These are phyloP conservation scores for Delichon dasypus DNA, from an alignment of 2,797 vertebrate species.

Conservation along the genomic window DNA sequence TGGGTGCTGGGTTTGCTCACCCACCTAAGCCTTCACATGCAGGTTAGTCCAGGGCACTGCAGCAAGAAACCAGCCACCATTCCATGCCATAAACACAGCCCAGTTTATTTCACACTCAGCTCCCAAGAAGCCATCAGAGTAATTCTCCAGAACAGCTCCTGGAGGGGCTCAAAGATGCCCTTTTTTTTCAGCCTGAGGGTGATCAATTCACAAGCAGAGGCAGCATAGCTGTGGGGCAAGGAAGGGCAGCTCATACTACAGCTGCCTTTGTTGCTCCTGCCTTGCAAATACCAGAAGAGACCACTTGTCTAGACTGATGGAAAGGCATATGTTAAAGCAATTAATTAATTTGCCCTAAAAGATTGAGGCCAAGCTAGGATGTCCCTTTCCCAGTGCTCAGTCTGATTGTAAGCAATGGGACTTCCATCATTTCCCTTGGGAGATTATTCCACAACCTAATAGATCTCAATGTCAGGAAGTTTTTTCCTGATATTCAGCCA, in stretches of 20 bases:
- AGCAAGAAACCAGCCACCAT: neutral
- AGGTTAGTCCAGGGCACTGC: neutral
- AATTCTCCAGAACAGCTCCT: neutral
- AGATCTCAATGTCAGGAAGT: constrained; percentile 69
- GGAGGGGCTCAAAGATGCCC: neutral
- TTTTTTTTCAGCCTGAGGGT: neutral
- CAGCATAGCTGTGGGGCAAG: neutral
- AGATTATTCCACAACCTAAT: constrained; percentile 58
- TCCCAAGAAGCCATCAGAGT: neutral
- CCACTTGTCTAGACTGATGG: neutral
- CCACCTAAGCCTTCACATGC: neutral
- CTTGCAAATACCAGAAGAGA: neutral
- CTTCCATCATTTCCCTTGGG: constrained; percentile 45
- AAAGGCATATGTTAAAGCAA: neutral
- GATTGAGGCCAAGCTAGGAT: neutral
- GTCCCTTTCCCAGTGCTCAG: neutral
- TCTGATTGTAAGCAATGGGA: constrained; percentile 32
- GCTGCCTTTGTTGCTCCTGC: neutral
- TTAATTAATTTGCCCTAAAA: constrained; percentile 9
- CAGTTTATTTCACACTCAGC: neutral
- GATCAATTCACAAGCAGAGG: neutral
- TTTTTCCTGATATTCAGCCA: constrained; percentile 66
- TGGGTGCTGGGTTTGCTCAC: neutral
- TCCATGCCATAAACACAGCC: neutral
- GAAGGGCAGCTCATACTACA: neutral